Evolutionary conservation across 2,113 vertebrate genomes (phyloP).

Genomic region (Sturnira hondurensis): DNA sequence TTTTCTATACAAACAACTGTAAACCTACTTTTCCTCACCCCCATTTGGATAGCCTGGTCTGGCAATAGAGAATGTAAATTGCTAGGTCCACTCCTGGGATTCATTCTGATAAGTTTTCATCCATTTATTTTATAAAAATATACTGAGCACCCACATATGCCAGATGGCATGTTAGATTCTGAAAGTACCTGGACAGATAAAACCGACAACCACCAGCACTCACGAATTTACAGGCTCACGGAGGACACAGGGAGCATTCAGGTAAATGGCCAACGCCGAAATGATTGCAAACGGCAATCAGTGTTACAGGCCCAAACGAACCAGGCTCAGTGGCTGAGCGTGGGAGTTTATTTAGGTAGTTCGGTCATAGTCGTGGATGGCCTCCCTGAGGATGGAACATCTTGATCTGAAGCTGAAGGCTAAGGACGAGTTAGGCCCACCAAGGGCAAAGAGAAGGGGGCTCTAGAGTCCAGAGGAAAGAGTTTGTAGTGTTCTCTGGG

Average conservation of each 20-base stretch:
- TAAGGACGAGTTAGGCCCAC: not conserved
- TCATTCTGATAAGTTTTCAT: not conserved
- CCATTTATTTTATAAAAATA: conserved; percentile 1
- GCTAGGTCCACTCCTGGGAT: not conserved
- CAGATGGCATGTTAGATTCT: not conserved
- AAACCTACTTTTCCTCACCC: not conserved
- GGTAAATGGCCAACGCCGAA: not conserved
- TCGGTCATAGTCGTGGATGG: not conserved
- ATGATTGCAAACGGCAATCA: too few relatives aligned
- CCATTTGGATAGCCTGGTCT: not conserved
- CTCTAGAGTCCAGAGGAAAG: not conserved
- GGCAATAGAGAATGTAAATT: not conserved
- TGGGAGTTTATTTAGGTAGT: not conserved
- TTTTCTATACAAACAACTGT: not conserved
- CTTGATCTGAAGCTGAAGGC: not conserved
- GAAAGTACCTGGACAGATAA: not conserved
- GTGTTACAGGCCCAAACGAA: not conserved
- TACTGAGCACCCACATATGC: not conserved
- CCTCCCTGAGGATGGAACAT: not conserved
- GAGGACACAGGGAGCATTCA: not conserved
- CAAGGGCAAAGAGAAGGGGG: not conserved
- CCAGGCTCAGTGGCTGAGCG: not conserved
- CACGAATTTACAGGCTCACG: not conserved
- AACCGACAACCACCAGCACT: not conserved
- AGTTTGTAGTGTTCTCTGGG: not conserved